Evolutionary conservation across 2,888 invertebrate species (phyloP), one percentile per base, ranked within the genome.

Genomic region (Cantharis nigra): DNA sequence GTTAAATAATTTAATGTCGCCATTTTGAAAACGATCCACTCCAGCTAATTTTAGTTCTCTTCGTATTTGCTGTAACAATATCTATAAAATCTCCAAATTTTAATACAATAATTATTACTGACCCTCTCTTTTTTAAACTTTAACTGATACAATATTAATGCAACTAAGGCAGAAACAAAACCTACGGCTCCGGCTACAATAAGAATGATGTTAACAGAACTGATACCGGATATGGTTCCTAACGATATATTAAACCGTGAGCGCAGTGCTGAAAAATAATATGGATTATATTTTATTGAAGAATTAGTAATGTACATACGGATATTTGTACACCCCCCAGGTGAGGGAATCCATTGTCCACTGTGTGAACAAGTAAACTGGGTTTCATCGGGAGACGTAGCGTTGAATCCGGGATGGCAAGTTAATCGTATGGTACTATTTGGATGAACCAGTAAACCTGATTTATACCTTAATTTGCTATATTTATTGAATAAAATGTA

Each of bases 1-100:
- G 89, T 98, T 97, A 18, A 98, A 90, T 75, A 93, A 93, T 79
- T 94, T 94, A 0, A 94, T 88, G 5, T 93, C 93, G 2, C 97
- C 97, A 83, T 95, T 93, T 83, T 94, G 94, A 85, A 97, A 97
- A 81, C 94, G 91, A 69, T 92, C 90, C 70, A 96, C 88, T 71
- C 96, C 94, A 81, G 95, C 93, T 82, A 93, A 90, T 85, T 93
- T 90, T 82, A 96, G 84, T 87, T 94, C 92, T 80, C 92, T 91
- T 75, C 92, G 90, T 80, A 93, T 90, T 85, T 89, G 89, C 89
- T 93, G n/a, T 49, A 49, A 28, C 0, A 9, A 28, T 1, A 4
- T 0, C 5, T n/a, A n/a, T 49, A 7, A 11, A 49, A 13, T n/a
- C n/a, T 11, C n/a, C 33, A 49, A n/a, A 4, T 49, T 49, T n/a